Base-by-base conservation (phyloP, 2,797 vertebrate species). In the Sebastiscus albofasciatus region DNA sequence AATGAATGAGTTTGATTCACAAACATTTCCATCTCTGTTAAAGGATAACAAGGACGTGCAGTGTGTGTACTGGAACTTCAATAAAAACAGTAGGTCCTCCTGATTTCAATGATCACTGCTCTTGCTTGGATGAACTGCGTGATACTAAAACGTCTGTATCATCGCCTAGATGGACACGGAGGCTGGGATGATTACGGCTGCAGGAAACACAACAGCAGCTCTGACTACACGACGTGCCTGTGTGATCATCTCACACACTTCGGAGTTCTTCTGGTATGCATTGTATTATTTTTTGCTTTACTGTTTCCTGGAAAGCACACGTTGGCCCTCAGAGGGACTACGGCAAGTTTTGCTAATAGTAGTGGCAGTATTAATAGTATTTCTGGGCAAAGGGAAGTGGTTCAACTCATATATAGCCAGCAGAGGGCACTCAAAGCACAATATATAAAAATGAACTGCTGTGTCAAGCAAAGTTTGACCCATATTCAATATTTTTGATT, bases 221-320 rank as follows among this genome's bases (percentile, higher is more conserved):
- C 76, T 3, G 86, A 96, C 83, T 96, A 97, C 86, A 98, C 98
- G 61, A 96, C 95, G 55, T 99, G 97, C 83, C 93, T 97, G 79
- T 99, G 97, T 92, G 94, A 97, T 90, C 97, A 98, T 70, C 97
- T 99, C 89, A 98, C 98, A 72, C 97, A 99, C 94, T 99, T 99
- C 81, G 97, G 97, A 87, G 95, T 98, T 77, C 95, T 99, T 66
- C 82, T 98, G 97, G 98, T 99, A 92, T 78, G 16, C 14, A 12
- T 8, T 20, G 9, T 2, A 27, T 42, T 13, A 5, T 33, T 34
- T 11, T 5, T 33, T 36, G 5, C 56, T 58, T 65, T 83, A 46
- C 42, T 18, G 42, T 46, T 46, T 70, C 9, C 11, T 62, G 6
- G 27, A 69, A 65, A 56, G 8, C 5, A 26, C 2, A 0, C 2